These are phyloP conservation scores for Timema cristinae DNA, from an alignment of 2,888 invertebrate species.

Conservation along the genomic window DNA sequence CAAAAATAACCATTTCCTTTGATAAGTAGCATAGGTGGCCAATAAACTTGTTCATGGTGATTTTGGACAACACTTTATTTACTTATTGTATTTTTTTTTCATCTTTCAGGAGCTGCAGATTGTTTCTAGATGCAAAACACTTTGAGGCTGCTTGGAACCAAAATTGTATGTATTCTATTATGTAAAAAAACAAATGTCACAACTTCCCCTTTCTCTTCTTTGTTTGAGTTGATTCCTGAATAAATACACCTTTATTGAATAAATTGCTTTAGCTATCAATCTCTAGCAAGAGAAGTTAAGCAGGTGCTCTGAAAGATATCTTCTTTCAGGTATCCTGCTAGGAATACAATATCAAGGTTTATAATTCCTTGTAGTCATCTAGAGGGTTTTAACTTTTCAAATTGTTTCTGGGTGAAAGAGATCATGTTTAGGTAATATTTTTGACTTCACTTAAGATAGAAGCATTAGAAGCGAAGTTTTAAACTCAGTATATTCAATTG, in stretches of 20 bases:
- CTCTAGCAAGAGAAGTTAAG: neutral
- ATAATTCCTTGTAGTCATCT: slow-evolving; percentile 18
- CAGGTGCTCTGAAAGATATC: slow-evolving; percentile 14
- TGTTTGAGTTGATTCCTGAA: slow-evolving; percentile 8
- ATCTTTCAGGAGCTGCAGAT: slow-evolving; percentile 10
- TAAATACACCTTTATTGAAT: slow-evolving; percentile 2
- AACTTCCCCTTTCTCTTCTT: slow-evolving; percentile 4
- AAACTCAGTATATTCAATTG: no score
- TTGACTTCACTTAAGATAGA: slow-evolving; percentile 15
- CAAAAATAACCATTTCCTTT: slow-evolving; percentile 11
- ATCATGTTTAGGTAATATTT: slow-evolving; percentile 1
- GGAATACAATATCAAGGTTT: neutral
- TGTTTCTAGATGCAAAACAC: slow-evolving; percentile 3
- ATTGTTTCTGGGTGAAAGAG: slow-evolving; percentile 5
- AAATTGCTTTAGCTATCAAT: slow-evolving; percentile 13
- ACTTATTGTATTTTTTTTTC: neutral
- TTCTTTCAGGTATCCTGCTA: no score
- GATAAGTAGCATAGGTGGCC: slow-evolving; percentile 13
- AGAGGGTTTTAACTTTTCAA: slow-evolving; percentile 1
- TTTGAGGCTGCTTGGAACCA: slow-evolving; percentile 15
- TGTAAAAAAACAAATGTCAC: slow-evolving; percentile 10
- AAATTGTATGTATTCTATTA: slow-evolving; percentile 7
- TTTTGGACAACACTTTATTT: slow-evolving; percentile 12
- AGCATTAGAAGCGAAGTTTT: neutral
- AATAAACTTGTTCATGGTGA: slow-evolving; percentile 7